Evolutionary conservation across 2,797 vertebrate species (phyloP), one percentile per base, ranked within the genome.

Genomic region (Pseudopleuronectes americanus): DNA sequence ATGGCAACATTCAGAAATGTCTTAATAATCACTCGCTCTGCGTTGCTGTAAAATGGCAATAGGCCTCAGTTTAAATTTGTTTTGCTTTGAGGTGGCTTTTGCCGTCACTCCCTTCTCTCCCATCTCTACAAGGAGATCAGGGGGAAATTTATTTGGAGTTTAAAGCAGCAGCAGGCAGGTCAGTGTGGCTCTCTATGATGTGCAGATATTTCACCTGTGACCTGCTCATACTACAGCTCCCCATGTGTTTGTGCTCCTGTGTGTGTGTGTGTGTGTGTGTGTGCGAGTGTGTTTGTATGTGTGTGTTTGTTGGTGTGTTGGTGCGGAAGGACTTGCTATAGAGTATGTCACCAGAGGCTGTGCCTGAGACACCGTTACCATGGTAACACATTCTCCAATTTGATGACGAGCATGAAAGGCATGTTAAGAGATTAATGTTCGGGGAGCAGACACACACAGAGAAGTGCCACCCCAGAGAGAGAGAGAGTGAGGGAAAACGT

Each of bases 321-420:
- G 31, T 68, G 43, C 43, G 66, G 22, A 56, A 64, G 74, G 71
- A 79, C 79, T 56, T 74, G 79, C 79, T 82, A 31, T 31, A 9
- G 51, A 81, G 71, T 77, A 84, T 79, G 71, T 86, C 91, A 90
- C 89, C 73, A 68, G 67, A 86, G 87, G 90, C 88, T 89, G 81
- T 72, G 75, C 81, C 84, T 77, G 68, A 87, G 87, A 90, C 82
- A 80, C 69, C 0, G 86, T 94, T 89, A 85, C 92, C 88, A 93
- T 92, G 85, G 92, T 71, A 93, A 94, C 92, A 84, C 64, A 71
- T 79, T 83, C 74, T 88, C 79, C 77, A 68, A 73, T 86, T 91
- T 85, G 84, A 88, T 89, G 85, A 90, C 89, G 86, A 62, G 84
- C 87, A 88, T 90, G 88, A 92, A 92, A 88, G 79, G 73, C 90